Conservation (phyloP, 2,888 invertebrate genomes). For the Andrena trimmerana region DNA sequence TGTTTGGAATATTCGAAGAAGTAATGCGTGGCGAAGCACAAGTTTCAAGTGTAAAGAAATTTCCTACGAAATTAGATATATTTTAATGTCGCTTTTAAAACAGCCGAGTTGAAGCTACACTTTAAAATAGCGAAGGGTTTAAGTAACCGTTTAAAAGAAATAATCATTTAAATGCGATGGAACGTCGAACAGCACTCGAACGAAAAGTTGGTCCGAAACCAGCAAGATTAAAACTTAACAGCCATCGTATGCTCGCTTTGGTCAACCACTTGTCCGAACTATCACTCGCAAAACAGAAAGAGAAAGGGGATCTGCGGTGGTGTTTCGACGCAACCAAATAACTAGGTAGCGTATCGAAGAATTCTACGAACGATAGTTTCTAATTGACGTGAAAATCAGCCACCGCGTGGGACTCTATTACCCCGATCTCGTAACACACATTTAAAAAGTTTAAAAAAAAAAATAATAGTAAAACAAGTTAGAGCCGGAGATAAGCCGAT, state of each 20-base stretch:
- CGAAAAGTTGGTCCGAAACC: background rate
- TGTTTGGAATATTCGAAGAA: no score
- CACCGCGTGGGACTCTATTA: background rate
- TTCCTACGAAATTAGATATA: no score
- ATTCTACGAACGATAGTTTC: conserved; percentile 20
- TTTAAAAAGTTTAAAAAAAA: background rate
- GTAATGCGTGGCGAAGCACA: no score
- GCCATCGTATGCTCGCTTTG: background rate
- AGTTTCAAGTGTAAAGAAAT: no score
- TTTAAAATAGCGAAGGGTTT: background rate
- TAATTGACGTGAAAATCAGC: conserved; percentile 8
- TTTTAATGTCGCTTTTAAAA: no score
- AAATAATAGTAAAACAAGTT: background rate
- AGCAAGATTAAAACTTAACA: conserved; percentile 13
- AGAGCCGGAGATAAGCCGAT: background rate
- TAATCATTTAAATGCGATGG: background rate
- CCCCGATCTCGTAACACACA: background rate
- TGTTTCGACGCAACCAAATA: conserved; percentile 43
- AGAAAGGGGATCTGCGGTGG: conserved; percentile 51
- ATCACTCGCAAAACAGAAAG: conserved; percentile 43
- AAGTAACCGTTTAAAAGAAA: background rate
- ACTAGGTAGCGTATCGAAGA: conserved; percentile 27
- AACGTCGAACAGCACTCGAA: background rate
- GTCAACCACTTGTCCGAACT: conserved; percentile 27
- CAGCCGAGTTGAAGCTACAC: no score